Percentiles rank a stretch among this genome's conserved stretches.
These are phyloP conservation scores for Eulemur macaco DNA, from an alignment of 2,113 vertebrate genomes.

Conservation along the genomic window DNA sequence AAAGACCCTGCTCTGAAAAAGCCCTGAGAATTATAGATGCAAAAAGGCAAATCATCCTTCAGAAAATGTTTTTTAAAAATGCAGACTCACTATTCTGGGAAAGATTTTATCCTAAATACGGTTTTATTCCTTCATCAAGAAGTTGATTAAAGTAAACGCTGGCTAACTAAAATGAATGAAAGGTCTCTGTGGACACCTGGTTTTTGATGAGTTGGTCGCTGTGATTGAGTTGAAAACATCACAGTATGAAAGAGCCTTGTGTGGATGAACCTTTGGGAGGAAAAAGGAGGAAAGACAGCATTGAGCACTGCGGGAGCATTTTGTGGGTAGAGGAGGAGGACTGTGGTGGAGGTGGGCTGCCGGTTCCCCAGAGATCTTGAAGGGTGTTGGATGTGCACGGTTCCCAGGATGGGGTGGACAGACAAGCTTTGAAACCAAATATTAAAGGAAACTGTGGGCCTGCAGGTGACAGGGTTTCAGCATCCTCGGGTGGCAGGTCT, in stretches of 20 bases:
- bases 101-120: background rate
- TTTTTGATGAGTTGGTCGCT: background rate
- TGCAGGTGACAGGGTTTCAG: background rate
- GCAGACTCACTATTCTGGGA: background rate
- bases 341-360: background rate
- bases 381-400: background rate
- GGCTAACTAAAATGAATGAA: background rate
- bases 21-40: background rate
- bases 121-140: slow-evolving; percentile 1
- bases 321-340: background rate
- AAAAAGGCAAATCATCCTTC: background rate
- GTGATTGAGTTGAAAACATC: background rate
- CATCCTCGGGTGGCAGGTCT: background rate
- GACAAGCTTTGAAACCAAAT: background rate
- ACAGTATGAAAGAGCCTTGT: rapidly evolving
- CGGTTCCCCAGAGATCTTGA: background rate
- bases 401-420: background rate
- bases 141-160: background rate
- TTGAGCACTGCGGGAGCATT: background rate
- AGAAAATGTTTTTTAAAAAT: slow-evolving; percentile 39
- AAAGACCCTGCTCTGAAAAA: background rate
- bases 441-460: background rate
- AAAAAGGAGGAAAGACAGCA: background rate
- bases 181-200: rapidly evolving
- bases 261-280: background rate